Conservation (phyloP, 1,140 invertebrate genomes). For the Lordiphosa collinella region DNA sequence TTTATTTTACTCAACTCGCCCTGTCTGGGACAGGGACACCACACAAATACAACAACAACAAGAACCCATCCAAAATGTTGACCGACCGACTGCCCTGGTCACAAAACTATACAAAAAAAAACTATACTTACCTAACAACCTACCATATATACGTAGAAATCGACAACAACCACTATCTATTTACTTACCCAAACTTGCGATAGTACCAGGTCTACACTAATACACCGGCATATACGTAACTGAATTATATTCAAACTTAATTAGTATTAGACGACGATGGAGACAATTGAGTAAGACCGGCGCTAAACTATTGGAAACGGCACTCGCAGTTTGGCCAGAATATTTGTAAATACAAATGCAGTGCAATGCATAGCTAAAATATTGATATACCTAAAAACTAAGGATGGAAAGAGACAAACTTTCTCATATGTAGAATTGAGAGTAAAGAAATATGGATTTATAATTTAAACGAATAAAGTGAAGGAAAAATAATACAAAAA, state of each 20-base stretch:
- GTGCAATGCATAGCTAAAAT: conserved; percentile 1
- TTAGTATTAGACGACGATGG: conserved; percentile 38
- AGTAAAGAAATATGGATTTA: conserved; percentile 26
- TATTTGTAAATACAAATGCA: conserved; percentile 60
- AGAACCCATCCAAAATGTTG: conserved; percentile 60
- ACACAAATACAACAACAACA: conserved; percentile 41
- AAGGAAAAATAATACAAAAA: conserved; percentile 6
- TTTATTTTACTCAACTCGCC: conserved; percentile 36
- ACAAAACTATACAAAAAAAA: conserved; percentile 22
- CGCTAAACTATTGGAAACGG: conserved; percentile 11
- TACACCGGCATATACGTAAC: conserved; percentile 62
- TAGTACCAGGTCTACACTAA: conserved; percentile 27
- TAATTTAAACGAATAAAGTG: conserved; percentile 24
- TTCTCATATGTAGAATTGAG: conserved; percentile 26
- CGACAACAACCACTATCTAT: conserved; percentile 39
- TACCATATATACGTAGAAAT: conserved; percentile 63
- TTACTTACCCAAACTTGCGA: conserved; percentile 39
- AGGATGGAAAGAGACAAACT: not conserved
- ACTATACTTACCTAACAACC: conserved; percentile 39
- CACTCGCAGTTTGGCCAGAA: conserved; percentile 35
- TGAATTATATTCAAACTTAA: conserved; percentile 68
- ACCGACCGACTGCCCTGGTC: conserved; percentile 35
- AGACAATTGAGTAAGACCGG: not conserved
- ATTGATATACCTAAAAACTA: not conserved
- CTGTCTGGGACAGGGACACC: conserved; percentile 1